phyloP scores from a whole-genome alignment of 2,888 invertebrate genomes.

The Chalcosyrphus nemorum region DNA sequence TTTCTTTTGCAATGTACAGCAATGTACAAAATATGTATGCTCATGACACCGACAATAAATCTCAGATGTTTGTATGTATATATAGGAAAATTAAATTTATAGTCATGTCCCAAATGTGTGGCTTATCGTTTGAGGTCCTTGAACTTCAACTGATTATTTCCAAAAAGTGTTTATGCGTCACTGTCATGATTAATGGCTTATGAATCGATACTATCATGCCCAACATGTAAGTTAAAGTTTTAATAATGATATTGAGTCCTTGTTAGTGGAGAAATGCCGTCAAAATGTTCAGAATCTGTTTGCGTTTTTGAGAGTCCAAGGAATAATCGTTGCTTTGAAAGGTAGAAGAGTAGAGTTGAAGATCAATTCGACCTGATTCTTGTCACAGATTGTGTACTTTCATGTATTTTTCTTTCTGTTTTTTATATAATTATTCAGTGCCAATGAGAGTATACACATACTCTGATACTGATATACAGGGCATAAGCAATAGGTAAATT shows the following conservation, averaged over 20 bases:
- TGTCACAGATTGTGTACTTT: no score
- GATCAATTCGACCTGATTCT: no score
- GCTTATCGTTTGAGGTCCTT: constrained; percentile 21
- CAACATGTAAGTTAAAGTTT: neutral
- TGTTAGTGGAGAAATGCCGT: neutral
- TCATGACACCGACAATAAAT: constrained; percentile 6
- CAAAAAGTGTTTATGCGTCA: constrained; percentile 21
- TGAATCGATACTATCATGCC: neutral
- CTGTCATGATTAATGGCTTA: constrained; percentile 29
- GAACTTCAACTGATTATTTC: constrained; percentile 17
- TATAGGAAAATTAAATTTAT: constrained; percentile 13
- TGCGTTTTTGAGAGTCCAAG: no score
- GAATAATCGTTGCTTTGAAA: no score
- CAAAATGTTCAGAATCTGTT: no score
- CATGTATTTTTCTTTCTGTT: no score
- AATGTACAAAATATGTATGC: neutral
- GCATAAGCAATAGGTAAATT: no score
- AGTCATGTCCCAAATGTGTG: neutral
- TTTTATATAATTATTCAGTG: no score
- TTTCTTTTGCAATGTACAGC: neutral
- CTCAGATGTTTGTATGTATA: no score
- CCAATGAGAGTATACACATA: no score
- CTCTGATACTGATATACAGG: no score
- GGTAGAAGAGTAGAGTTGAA: no score
- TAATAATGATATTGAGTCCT: neutral